Evolutionary conservation across 2,797 vertebrate genomes (phyloP).

Genomic region (Brotula barbata): DNA sequence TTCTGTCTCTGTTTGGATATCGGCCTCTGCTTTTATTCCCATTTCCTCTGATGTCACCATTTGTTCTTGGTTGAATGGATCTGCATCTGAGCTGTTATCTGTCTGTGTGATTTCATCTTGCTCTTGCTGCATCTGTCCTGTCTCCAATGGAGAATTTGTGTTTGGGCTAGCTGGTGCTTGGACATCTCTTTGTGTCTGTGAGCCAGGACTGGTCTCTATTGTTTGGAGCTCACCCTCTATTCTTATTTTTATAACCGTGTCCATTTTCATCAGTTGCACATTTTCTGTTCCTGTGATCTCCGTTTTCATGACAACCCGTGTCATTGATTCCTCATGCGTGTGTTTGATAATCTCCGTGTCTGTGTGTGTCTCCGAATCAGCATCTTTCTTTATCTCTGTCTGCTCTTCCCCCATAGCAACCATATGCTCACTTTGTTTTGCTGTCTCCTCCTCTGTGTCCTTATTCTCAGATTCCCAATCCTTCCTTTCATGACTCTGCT

Average conservation of each 20-base stretch:
- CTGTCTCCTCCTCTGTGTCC: constrained; percentile 21
- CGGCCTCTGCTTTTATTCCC: constrained; percentile 13
- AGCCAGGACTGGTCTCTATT: constrained; percentile 11
- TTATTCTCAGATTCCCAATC: constrained; percentile 32
- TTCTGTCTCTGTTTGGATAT: constrained; percentile 33
- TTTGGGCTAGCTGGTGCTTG: constrained; percentile 4
- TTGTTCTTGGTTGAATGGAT: constrained; percentile 11
- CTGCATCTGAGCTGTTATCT: constrained; percentile 11
- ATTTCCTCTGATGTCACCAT: constrained; percentile 38
- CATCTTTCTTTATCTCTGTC: constrained; percentile 19
- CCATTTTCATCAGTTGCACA: constrained; percentile 19
- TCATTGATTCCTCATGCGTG: constrained; percentile 11
- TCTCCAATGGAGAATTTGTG: constrained; percentile 10
- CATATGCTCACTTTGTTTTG: constrained; percentile 14
- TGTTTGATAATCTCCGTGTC: constrained; percentile 10
- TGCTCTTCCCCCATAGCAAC: constrained; percentile 19
- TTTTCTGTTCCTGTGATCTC: constrained; percentile 35
- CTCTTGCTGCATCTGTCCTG: constrained; percentile 18
- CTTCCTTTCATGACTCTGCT: constrained; percentile 11
- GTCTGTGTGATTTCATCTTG: constrained; percentile 23
- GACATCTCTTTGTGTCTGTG: constrained; percentile 13
- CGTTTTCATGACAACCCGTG: constrained; percentile 26
- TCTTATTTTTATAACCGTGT: constrained; percentile 12
- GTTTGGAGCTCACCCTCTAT: constrained; percentile 7
- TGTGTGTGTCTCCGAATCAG: constrained; percentile 1